These are phyloP conservation scores for Haemorhous mexicanus DNA, from an alignment of 2,113 vertebrate genomes.

Conservation along the genomic window DNA sequence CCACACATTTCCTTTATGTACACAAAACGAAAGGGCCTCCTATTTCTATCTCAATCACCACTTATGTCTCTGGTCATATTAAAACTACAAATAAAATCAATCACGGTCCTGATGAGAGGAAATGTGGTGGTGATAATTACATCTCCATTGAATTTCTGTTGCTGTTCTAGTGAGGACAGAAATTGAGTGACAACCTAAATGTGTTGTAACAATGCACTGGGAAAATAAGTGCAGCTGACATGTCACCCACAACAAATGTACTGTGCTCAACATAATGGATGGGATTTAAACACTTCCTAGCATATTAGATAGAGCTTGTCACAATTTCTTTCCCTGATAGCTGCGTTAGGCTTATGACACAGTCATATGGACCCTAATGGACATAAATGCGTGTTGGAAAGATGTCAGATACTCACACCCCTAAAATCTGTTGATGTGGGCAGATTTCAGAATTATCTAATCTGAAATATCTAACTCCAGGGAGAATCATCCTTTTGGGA, in stretches of 20 bases:
- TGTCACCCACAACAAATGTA: neutral
- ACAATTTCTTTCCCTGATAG: neutral
- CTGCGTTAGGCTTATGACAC: neutral
- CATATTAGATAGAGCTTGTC: neutral
- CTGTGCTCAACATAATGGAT: neutral
- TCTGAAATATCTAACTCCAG: neutral
- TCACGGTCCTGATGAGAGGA: conserved; percentile 9
- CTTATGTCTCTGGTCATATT: neutral
- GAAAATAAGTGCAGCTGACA: neutral
- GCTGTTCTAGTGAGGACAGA: neutral
- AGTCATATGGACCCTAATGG: neutral
- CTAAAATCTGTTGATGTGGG: neutral
- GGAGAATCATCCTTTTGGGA: neutral
- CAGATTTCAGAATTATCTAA: neutral
- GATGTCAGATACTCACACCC: neutral
- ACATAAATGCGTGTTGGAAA: neutral
- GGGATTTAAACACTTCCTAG: neutral
- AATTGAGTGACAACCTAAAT: conserved; percentile 10
- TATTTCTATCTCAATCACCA: conserved; percentile 4
- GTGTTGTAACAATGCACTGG: neutral
- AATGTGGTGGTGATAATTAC: neutral
- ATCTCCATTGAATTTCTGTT: conserved; percentile 34
- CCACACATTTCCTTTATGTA: neutral
- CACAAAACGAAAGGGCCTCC: neutral
- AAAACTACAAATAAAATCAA: conserved; percentile 3